phyloP scores from a whole-genome alignment of 2,888 invertebrate genomes.

The Sinohyriopsis cumingii region DNA sequence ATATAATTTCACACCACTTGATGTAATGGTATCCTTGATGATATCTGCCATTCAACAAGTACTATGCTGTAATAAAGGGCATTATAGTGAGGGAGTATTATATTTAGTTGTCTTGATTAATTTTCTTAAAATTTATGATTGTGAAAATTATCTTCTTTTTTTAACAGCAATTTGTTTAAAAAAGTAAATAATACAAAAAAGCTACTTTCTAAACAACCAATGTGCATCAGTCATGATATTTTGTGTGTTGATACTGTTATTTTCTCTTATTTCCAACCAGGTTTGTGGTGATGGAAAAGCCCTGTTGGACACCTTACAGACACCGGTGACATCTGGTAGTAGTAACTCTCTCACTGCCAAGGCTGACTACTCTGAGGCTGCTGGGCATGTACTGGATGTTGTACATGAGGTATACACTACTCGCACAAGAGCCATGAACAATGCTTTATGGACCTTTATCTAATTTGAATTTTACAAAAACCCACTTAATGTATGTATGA shows the following conservation, averaged over 20 bases:
- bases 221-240: background rate
- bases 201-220: background rate
- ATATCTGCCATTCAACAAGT: no score
- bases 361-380: constrained; percentile 94
- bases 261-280: constrained; percentile 52
- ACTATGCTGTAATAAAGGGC: no score
- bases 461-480: background rate
- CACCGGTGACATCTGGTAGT: constrained; percentile 69
- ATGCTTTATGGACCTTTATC: background rate
- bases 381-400: constrained; percentile 95
- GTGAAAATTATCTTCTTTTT: no score
- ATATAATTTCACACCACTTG: no score
- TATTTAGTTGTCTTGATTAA: no score
- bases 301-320: constrained; percentile 73
- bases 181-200: background rate
- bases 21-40: no score
- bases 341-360: constrained; percentile 71
- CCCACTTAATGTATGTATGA: no score
- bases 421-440: background rate
- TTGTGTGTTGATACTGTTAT: background rate
- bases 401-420: constrained; percentile 83
- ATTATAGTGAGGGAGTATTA: no score
- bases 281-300: constrained; percentile 74
- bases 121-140: no score
- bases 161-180: background rate